phyloP scores from a whole-genome alignment of 2,888 invertebrate genomes.

The Euclidia mi region DNA sequence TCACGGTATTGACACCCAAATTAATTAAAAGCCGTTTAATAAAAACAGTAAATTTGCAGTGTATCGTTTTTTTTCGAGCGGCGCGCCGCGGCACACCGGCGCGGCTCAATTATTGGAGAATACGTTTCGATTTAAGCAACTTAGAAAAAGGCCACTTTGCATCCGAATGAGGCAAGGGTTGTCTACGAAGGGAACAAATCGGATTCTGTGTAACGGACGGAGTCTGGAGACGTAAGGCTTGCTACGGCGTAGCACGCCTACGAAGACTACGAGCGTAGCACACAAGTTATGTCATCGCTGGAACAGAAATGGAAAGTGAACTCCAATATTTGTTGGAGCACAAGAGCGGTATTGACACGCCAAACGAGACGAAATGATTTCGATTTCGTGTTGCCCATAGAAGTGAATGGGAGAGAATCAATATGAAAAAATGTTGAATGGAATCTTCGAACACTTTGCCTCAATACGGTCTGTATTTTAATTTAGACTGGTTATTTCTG shows the following conservation, averaged over 20 bases:
- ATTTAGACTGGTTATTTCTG: too few relatives aligned
- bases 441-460: too few relatives aligned
- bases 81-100: conserved; percentile 41
- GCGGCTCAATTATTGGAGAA: conserved; percentile 78
- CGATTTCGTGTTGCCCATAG: not conserved
- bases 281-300: conserved; percentile 9
- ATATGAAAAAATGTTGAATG: not conserved
- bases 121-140: conserved; percentile 87
- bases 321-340: conserved; percentile 6
- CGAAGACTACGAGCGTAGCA: conserved; percentile 4
- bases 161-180: conserved; percentile 81
- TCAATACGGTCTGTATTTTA: too few relatives aligned
- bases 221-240: conserved; percentile 17
- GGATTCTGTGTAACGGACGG: conserved; percentile 42
- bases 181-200: conserved; percentile 38
- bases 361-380: conserved; percentile 4
- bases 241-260: conserved; percentile 12
- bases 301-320: conserved; percentile 12
- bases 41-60: conserved; percentile 68
- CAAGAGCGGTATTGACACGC: not conserved
- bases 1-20: conserved; percentile 54
- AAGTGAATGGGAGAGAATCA: not conserved
- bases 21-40: conserved; percentile 73
- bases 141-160: conserved; percentile 85
- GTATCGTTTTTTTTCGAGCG: conserved; percentile 60